These are phyloP conservation scores for Macropodus opercularis DNA, from an alignment of 2,797 vertebrate species.

Conservation along the genomic window DNA sequence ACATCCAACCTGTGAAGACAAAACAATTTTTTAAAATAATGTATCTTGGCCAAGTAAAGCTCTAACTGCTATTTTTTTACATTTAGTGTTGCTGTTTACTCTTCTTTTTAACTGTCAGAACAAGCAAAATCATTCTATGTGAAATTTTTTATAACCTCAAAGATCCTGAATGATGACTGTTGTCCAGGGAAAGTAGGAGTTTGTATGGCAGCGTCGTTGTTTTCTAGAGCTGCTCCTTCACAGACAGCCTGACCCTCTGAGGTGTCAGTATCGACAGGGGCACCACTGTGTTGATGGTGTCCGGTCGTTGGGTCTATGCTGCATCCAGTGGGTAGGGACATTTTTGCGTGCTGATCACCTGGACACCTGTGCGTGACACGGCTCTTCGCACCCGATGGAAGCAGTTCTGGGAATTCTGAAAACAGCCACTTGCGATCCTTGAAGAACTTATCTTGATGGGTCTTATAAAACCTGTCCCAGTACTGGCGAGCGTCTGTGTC, in stretches of 20 bases:
- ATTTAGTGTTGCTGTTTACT: not conserved
- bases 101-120: not conserved
- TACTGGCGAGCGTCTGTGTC: conserved; percentile 86
- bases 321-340: conserved; percentile 6
- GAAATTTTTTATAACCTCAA: conserved; percentile 81
- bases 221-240: conserved; percentile 20
- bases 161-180: conserved; percentile 85
- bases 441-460: conserved; percentile 92
- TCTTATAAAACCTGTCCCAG: conserved; percentile 92
- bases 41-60: not conserved
- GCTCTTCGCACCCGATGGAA: conserved; percentile 70
- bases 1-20: conserved; percentile 88
- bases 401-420: conserved; percentile 92
- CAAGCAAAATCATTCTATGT: conserved; percentile 5
- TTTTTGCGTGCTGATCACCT: conserved; percentile 6
- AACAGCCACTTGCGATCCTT: conserved; percentile 90
- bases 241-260: conserved; percentile 9
- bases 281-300: conserved; percentile 15
- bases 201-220: conserved; percentile 25
- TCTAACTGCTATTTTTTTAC: not conserved
- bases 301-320: conserved; percentile 15
- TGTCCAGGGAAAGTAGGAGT: conserved; percentile 83
- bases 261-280: conserved; percentile 24
- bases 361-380: conserved; percentile 6
- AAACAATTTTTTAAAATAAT: conserved; percentile 2